Evolutionary conservation across 2,888 invertebrate species (phyloP).

Genomic region (Tiliacea aurago): DNA sequence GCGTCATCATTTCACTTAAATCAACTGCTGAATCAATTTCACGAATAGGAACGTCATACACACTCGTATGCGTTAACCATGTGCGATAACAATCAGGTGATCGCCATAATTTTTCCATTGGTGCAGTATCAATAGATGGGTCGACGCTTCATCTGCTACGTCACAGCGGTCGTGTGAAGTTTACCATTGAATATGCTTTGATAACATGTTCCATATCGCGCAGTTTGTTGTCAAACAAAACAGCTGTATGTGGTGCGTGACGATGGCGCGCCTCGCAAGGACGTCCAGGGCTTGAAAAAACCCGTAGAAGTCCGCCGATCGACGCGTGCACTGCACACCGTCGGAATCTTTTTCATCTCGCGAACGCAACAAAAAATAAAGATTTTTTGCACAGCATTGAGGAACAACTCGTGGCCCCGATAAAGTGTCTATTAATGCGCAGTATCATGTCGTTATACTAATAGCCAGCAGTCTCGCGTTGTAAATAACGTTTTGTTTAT

Average conservation of each 20-base stretch:
- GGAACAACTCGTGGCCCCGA: conserved; percentile 66
- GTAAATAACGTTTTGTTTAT: conserved; percentile 52
- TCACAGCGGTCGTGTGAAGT: conserved; percentile 54
- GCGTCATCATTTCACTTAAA: conserved; percentile 68
- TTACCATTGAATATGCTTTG: conserved; percentile 63
- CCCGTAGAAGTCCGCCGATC: conserved; percentile 53
- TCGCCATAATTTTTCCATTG: conserved; percentile 61
- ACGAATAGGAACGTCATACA: conserved; percentile 69
- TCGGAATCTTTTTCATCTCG: conserved; percentile 71
- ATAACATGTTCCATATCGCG: conserved; percentile 71
- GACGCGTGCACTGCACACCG: conserved; percentile 66
- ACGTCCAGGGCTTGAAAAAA: conserved; percentile 78
- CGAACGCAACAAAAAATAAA: conserved; percentile 62
- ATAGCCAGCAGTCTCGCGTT: conserved; percentile 34
- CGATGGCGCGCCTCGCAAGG: conserved; percentile 82
- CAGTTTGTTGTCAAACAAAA: conserved; percentile 86
- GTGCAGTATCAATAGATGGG: conserved; percentile 30
- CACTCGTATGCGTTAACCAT: conserved; percentile 48
- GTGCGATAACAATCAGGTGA: conserved; percentile 55
- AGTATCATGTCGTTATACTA: conserved; percentile 62
- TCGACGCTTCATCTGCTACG: conserved; percentile 45
- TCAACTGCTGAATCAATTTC: conserved; percentile 70
- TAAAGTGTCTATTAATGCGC: conserved; percentile 69
- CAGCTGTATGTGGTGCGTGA: conserved; percentile 81
- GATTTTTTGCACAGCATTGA: conserved; percentile 65